A percentile compares a stretch with the other conserved stretches of the same genome.
Conservation (phyloP, 2,888 invertebrate species). For the Heliconius sara region DNA sequence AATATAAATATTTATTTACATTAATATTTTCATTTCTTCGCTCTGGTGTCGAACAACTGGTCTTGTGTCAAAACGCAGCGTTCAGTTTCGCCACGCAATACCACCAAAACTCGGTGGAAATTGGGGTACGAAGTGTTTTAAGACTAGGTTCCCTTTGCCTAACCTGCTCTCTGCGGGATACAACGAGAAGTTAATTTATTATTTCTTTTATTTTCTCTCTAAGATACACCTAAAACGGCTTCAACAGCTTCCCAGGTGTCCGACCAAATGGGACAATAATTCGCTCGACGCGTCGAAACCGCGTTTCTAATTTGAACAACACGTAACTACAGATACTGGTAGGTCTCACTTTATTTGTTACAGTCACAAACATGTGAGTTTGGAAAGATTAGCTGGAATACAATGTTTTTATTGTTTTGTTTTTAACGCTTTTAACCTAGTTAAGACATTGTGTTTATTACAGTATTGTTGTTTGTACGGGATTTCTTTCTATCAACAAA, state of each 20-base stretch:
- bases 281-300: conserved; percentile 20
- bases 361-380: conserved; percentile 1
- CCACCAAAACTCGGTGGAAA: too few relatives aligned
- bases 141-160: too few relatives aligned
- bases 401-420: background rate
- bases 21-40: too few relatives aligned
- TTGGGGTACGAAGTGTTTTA: too few relatives aligned
- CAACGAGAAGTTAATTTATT: too few relatives aligned
- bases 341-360: background rate
- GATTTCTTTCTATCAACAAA: background rate
- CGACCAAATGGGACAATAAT: conserved; percentile 1
- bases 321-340: conserved; percentile 10
- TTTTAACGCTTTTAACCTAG: background rate
- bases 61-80: too few relatives aligned
- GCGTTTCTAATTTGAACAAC: conserved; percentile 11
- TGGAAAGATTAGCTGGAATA: background rate
- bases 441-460: background rate
- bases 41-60: too few relatives aligned
- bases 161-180: too few relatives aligned
- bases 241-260: conserved; percentile 5
- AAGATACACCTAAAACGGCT: background rate
- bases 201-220: background rate
- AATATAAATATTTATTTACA: too few relatives aligned
- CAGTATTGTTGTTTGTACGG: background rate
- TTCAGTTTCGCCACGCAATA: too few relatives aligned